Evolutionary conservation across 2,888 invertebrate genomes (phyloP).

Genomic region (Ectemnius continuus): DNA sequence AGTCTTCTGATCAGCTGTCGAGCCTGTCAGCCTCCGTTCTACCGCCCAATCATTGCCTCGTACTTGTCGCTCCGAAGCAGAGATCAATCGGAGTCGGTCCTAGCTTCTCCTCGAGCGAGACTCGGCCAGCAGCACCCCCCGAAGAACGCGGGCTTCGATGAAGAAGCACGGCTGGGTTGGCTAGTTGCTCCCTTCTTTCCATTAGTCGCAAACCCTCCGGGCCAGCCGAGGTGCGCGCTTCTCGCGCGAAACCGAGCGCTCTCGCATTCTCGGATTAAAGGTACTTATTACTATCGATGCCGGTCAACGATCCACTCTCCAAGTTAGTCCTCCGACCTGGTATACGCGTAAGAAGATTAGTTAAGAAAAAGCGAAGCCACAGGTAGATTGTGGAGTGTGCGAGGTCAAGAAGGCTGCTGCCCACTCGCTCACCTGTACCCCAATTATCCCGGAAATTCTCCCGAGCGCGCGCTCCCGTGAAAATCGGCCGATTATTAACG

Average conservation of each 20-base stretch:
- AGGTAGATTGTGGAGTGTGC: conserved; percentile 40
- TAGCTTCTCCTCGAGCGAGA: background rate
- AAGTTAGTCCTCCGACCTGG: conserved; percentile 17
- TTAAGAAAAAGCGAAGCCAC: conserved; percentile 37
- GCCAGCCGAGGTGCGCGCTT: background rate
- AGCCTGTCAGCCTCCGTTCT: conserved; percentile 32
- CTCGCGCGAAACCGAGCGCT: conserved; percentile 12
- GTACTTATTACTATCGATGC: conserved; percentile 9
- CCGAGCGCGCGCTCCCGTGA: background rate
- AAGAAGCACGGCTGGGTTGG: background rate
- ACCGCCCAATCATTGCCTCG: conserved; percentile 19
- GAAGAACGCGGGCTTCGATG: background rate
- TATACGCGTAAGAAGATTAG: conserved; percentile 29
- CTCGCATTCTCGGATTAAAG: background rate
- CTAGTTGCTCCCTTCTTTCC: background rate
- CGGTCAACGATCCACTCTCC: conserved; percentile 28
- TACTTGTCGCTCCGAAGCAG: background rate
- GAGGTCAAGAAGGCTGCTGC: conserved; percentile 39
- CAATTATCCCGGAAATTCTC: conserved; percentile 48
- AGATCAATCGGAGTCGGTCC: background rate
- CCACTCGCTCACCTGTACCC: conserved; percentile 42
- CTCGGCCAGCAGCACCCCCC: background rate
- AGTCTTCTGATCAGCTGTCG: conserved; percentile 49
- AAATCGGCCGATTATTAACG: background rate
- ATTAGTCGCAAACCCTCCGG: background rate